Percentiles rank a stretch among this genome's conserved stretches.
These are phyloP conservation scores for Agrotis segetum DNA, from an alignment of 2,888 invertebrate genomes.

Conservation along the genomic window DNA sequence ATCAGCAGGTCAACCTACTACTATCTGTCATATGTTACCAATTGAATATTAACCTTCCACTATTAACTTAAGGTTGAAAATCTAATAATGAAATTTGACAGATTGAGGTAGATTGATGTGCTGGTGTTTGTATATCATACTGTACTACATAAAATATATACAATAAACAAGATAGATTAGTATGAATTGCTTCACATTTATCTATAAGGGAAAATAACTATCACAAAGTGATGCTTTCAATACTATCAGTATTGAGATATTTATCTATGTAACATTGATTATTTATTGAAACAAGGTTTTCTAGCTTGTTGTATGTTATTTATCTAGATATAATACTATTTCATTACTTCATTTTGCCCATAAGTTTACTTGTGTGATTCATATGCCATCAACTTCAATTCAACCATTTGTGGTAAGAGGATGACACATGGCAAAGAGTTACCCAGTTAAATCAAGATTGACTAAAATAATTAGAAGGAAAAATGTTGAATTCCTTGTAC, in stretches of 20 bases:
- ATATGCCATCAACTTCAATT: too few species aligned
- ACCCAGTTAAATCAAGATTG: background rate
- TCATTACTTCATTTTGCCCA: background rate
- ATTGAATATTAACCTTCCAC: too few species aligned
- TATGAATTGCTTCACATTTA: conserved; percentile 6
- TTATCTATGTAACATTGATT: conserved; percentile 27
- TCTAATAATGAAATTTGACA: too few species aligned
- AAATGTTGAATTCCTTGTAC: background rate
- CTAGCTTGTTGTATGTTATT: background rate
- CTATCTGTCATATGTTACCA: too few species aligned
- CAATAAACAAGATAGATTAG: conserved; percentile 35
- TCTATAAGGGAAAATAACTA: conserved; percentile 21
- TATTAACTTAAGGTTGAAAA: too few species aligned
- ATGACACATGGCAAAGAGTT: background rate
- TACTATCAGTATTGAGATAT: conserved; percentile 6
- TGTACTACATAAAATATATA: too few species aligned
- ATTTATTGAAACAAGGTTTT: background rate
- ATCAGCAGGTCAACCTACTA: too few species aligned
- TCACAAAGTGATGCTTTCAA: conserved; percentile 27
- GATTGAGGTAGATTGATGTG: too few species aligned
- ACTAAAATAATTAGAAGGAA: background rate
- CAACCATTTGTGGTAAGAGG: background rate
- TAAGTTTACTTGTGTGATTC: background rate
- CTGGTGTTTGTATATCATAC: background rate
- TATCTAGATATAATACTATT: background rate